Evolutionary conservation across 37 sponge, comb jelly and placozoan genomes (phyloP).

Genomic region (Axinella damicornis): DNA sequence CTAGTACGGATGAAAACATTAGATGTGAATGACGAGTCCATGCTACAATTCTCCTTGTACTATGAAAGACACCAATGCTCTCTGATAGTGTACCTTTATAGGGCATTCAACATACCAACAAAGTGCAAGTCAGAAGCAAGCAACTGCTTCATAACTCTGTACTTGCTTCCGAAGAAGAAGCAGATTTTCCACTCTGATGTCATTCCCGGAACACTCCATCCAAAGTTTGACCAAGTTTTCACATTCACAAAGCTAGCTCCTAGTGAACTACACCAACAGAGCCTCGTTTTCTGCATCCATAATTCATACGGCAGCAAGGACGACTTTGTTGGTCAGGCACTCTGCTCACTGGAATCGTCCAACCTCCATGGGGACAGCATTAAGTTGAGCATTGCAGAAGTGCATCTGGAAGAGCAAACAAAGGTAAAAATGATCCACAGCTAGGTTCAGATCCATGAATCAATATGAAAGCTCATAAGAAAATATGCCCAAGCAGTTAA

Average conservation of each 20-base stretch:
- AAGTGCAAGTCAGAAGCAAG: slow-evolving; percentile 6
- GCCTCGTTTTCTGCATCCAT: slow-evolving; percentile 30
- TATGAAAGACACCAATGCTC: slow-evolving; percentile 54
- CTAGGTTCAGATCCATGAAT: background rate
- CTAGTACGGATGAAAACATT: too few relatives aligned
- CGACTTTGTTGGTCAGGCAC: background rate
- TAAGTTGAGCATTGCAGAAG: background rate
- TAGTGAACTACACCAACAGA: slow-evolving; percentile 37
- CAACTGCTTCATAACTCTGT: slow-evolving; percentile 49
- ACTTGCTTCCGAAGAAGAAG: slow-evolving; percentile 57
- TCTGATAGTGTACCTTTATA: slow-evolving; percentile 52
- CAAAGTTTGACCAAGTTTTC: slow-evolving; percentile 66
- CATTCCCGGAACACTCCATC: slow-evolving; percentile 14
- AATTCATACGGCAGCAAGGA: slow-evolving; percentile 2
- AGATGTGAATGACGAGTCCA: too few relatives aligned
- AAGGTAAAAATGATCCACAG: background rate
- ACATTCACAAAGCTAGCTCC: slow-evolving; percentile 46
- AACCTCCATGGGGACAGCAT: slow-evolving; percentile 11
- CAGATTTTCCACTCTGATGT: slow-evolving; percentile 49
- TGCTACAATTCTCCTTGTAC: slow-evolving; percentile 26
- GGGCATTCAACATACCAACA: slow-evolving; percentile 33
- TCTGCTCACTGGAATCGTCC: background rate
- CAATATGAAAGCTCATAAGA: too few relatives aligned
- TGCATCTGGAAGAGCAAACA: background rate
- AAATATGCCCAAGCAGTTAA: too few relatives aligned